phyloP scores from a whole-genome alignment of 2,113 vertebrate genomes.

The Thermophis baileyi region DNA sequence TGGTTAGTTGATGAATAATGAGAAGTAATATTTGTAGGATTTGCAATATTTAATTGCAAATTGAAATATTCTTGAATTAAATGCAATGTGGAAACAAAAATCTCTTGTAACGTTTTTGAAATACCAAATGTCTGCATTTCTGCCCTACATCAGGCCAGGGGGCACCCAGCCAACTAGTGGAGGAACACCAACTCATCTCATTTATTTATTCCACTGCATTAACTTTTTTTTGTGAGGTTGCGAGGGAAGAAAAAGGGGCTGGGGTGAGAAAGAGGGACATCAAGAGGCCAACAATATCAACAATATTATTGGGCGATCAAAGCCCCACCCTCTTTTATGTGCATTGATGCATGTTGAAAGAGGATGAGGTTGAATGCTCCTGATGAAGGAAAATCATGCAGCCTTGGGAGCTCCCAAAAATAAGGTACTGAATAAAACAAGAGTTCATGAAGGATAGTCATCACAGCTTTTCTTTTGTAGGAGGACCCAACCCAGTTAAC shows the following conservation, averaged over 20 bases:
- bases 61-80: background rate
- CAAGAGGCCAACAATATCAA: background rate
- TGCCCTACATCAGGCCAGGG: background rate
- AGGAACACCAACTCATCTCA: background rate
- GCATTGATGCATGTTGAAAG: background rate
- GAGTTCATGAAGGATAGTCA: background rate
- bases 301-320: background rate
- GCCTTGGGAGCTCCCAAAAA: background rate
- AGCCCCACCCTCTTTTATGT: background rate
- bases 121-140: background rate
- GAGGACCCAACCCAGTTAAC: background rate
- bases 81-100: background rate
- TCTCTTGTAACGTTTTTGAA: background rate
- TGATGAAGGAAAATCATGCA: background rate
- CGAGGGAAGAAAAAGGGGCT: background rate
- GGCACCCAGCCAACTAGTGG: background rate
- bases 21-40: background rate
- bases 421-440: background rate
- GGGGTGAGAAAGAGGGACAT: background rate
- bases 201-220: background rate
- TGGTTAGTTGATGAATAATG: background rate
- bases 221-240: background rate
- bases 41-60: background rate
- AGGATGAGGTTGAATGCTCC: background rate
- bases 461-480: background rate